A percentile compares a stretch with the other conserved stretches of the same genome.
These are phyloP conservation scores for Aldabrachelys gigantea DNA, from an alignment of 2,113 vertebrate species.

Conservation along the genomic window DNA sequence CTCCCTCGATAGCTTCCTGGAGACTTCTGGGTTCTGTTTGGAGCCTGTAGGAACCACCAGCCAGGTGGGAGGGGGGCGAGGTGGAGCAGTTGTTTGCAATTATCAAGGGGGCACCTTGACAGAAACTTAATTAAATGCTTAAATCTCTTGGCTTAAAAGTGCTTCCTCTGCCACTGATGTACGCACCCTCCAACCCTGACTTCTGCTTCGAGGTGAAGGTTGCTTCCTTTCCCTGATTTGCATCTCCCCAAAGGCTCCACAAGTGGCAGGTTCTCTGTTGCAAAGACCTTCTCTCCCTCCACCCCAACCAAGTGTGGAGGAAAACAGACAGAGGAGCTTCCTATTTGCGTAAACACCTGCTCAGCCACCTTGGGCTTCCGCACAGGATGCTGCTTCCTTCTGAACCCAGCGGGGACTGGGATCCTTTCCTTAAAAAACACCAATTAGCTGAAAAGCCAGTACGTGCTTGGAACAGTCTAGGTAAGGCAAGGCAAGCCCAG, in stretches of 20 bases:
- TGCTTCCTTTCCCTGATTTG: neutral
- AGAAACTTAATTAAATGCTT: neutral
- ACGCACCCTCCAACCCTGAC: neutral
- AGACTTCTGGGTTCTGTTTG: neutral
- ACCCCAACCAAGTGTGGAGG: neutral
- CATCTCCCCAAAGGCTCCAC: neutral
- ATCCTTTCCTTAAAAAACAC: neutral
- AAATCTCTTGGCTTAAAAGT: neutral
- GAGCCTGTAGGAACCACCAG: neutral
- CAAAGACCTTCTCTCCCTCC: too few species aligned
- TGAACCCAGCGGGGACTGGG: neutral
- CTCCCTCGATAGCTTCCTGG: neutral
- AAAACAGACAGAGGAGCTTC: neutral
- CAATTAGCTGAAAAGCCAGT: too few species aligned
- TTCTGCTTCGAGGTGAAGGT: neutral
- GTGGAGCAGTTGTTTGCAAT: neutral
- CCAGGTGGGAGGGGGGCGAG: too few species aligned
- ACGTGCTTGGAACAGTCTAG: too few species aligned
- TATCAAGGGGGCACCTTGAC: neutral
- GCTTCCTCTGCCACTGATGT: neutral
- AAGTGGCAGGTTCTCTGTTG: neutral
- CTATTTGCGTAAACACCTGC: neutral
- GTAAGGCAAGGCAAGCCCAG: too few species aligned
- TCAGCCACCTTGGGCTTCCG: neutral
- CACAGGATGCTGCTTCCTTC: neutral